phyloP scores from a whole-genome alignment of 2,113 vertebrate genomes.

The Corythornis madagascariensis region DNA sequence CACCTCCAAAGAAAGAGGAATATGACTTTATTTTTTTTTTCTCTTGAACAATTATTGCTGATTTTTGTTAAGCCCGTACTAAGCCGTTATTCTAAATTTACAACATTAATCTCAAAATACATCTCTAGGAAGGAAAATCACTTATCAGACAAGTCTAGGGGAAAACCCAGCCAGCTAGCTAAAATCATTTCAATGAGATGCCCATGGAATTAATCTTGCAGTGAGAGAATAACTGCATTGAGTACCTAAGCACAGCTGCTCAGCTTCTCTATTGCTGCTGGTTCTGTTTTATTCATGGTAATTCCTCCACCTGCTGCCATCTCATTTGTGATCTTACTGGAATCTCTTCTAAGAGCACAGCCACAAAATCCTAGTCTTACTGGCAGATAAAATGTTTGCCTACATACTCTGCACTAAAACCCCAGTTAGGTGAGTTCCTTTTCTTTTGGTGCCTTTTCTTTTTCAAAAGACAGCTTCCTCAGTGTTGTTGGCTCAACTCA shows the following conservation, averaged over 20 bases:
- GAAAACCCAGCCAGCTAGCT: conserved; percentile 4
- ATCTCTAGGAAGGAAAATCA: neutral
- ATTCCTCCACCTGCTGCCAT: conserved; percentile 5
- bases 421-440: accelerated
- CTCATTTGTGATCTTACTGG: neutral
- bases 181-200: neutral
- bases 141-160: neutral
- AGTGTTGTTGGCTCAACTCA: neutral
- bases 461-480: neutral
- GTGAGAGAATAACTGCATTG: neutral
- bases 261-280: neutral
- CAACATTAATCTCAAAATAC: neutral
- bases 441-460: neutral
- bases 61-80: neutral
- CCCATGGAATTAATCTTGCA: neutral
- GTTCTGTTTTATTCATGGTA: conserved; percentile 34
- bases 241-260: neutral
- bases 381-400: neutral
- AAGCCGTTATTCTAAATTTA: neutral
- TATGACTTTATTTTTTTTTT: neutral
- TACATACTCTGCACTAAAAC: neutral
- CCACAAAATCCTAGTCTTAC: neutral
- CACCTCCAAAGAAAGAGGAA: neutral
- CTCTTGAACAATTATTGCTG: neutral
- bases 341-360: neutral